Evolutionary conservation across 1,140 invertebrate genomes (phyloP).

Genomic region (Palaemon carinicauda): DNA sequence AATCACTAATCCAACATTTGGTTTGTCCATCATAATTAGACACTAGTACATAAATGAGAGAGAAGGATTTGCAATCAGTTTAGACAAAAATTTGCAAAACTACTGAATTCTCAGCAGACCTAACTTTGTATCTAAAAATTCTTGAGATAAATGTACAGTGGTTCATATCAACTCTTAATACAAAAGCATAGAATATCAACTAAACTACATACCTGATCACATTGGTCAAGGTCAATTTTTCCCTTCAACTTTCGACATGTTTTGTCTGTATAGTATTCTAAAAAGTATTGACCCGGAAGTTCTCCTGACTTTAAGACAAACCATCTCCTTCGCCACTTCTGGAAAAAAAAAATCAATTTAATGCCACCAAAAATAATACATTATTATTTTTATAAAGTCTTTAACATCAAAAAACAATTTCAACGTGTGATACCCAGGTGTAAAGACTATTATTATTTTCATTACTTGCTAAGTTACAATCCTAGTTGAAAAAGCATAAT

Average conservation of each 20-base stretch:
- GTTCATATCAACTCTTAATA: background rate
- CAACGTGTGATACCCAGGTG: too few relatives aligned
- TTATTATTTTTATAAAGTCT: background rate
- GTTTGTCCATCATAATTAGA: too few relatives aligned
- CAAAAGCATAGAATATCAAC: background rate
- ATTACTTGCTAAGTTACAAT: too few relatives aligned
- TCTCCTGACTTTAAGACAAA: conserved; percentile 89
- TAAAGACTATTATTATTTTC: too few relatives aligned
- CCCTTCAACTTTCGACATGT: conserved; percentile 87
- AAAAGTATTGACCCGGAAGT: conserved; percentile 89
- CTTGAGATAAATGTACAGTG: background rate
- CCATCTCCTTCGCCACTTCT: conserved; percentile 95
- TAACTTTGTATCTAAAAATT: background rate
- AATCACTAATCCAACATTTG: too few relatives aligned
- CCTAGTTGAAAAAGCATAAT: too few relatives aligned
- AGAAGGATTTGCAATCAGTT: too few relatives aligned
- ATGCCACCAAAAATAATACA: background rate
- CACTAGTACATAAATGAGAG: too few relatives aligned
- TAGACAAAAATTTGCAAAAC: too few relatives aligned
- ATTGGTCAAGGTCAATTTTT: conserved; percentile 91
- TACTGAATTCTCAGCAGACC: too few relatives aligned
- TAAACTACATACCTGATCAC: conserved; percentile 81
- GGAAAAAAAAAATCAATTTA: conserved; percentile 61
- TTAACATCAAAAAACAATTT: too few relatives aligned
- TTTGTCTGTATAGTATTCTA: conserved; percentile 92